Evolutionary conservation across 2,888 invertebrate genomes (phyloP), one percentile per base, ranked within the genome.

Genomic region (Athrips mouffetella): DNA sequence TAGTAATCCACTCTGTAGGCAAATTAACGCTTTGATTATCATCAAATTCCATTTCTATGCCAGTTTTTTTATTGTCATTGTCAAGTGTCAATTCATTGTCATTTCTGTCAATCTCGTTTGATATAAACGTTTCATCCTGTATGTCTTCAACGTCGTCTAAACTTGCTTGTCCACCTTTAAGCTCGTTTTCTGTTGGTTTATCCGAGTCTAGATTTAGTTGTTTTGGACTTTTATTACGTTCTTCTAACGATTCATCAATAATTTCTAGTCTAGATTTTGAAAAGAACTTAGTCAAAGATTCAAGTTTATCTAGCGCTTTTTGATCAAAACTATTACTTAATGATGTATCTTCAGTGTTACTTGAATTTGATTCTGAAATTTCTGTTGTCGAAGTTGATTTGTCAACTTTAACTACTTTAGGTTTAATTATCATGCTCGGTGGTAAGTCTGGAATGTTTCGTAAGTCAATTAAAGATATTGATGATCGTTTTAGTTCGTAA

Each of bases 361-460:
- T 84, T 0, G 84, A 80, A 20, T 79, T 54, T 0, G 85, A 81
- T 47, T 86, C 84, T 0, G 81, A 79, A 46, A 84, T 80, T 45
- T 87, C 86, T 0, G 80, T 79, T 1, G 88, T 88, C 0, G 88
- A 88, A 0, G 88, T 88, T 0, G 87, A 80, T 61, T 81, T 86
- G 53, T 86, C 86, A 0, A 87, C 67, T 70, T 62, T 79, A 0
- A 70, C 50, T 0, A 86, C 82, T 65, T 70, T 83, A 0, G 88
- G 86, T 48, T 85, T 84, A 1, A 82, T 68, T 2, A 87, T 77
- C 75, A 82, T 73, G 40, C 85, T 85, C 0, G 81, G 80, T 1
- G 88, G 88, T 50, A 88, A 57, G 56, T 88, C 88, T 10, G 88
- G 88, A 20, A 88, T 85, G 16, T 76, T 76, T 47, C 88, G 66